Evolutionary conservation across 1,140 invertebrate species (phyloP).

Genomic region (Ceratina calcarata): DNA sequence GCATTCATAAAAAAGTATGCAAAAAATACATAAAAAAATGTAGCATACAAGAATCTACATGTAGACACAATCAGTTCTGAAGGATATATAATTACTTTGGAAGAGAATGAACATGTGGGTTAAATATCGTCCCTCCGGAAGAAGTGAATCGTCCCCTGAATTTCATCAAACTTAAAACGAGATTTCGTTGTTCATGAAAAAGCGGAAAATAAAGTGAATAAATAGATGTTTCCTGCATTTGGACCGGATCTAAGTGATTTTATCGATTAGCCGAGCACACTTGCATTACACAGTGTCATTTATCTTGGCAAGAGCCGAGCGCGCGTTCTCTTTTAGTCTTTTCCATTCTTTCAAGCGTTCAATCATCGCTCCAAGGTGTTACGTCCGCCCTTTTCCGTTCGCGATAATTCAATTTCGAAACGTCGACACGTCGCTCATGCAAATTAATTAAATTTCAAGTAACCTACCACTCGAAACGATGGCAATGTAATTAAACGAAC

Average conservation of each 20-base stretch:
- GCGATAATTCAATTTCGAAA: neutral
- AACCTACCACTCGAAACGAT: neutral
- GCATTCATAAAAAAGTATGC: no score
- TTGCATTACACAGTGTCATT: conserved; percentile 41
- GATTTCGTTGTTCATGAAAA: neutral
- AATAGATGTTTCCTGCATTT: conserved; percentile 9
- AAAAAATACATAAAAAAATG: no score
- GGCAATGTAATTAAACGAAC: neutral
- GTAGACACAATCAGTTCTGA: no score
- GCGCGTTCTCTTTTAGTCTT: no score
- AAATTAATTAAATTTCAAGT: conserved; percentile 4
- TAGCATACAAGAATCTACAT: no score
- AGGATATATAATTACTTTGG: neutral
- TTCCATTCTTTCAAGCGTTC: neutral
- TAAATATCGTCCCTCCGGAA: neutral
- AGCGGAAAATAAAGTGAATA: neutral
- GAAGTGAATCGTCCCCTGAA: neutral
- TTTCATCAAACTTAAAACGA: neutral
- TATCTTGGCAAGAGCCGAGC: conserved; percentile 32
- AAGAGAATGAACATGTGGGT: conserved; percentile 19
- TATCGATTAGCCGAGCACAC: conserved; percentile 37
- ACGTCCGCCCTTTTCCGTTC: neutral
- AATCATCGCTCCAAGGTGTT: conserved; percentile 2
- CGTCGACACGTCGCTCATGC: neutral
- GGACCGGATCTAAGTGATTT: conserved; percentile 47